These are phyloP conservation scores for Plutomurus gul DNA, from an alignment of 1,140 invertebrate species.

Conservation along the genomic window DNA sequence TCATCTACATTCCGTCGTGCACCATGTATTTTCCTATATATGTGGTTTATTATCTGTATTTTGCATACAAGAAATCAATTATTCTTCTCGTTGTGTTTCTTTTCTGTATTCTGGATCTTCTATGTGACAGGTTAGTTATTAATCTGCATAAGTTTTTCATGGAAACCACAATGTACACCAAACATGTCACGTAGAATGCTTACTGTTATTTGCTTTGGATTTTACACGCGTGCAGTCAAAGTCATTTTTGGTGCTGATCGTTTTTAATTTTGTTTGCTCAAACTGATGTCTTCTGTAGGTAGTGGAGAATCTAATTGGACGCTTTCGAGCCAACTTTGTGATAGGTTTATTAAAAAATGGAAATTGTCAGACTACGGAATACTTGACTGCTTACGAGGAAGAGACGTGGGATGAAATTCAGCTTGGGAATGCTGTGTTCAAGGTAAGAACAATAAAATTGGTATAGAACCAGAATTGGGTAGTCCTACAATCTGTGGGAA, in stretches of 20 bases:
- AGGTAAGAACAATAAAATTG: too few species aligned
- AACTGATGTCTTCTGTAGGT: conserved; percentile 27
- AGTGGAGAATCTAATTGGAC: conserved; percentile 59
- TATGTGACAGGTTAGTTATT: conserved; percentile 18
- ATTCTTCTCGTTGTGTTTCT: background rate
- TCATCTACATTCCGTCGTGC: background rate
- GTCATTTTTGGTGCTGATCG: background rate
- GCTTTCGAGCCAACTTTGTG: conserved; percentile 67
- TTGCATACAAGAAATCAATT: conserved; percentile 5
- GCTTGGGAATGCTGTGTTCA: conserved; percentile 71
- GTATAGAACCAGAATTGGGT: background rate
- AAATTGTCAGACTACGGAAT: background rate
- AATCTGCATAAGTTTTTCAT: background rate
- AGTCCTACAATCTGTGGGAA: background rate
- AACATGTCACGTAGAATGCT: background rate
- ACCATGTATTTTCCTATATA: too few species aligned
- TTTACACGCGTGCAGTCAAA: background rate
- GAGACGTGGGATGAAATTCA: conserved; percentile 69
- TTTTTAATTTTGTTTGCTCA: background rate
- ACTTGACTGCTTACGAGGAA: conserved; percentile 69
- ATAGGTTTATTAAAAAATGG: conserved; percentile 56
- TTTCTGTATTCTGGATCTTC: too few species aligned
- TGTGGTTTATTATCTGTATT: background rate
- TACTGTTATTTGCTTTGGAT: background rate
- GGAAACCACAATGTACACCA: background rate